Evolutionary conservation across 2,888 invertebrate species (phyloP).

Genomic region (Brachypalpus laphriformis): DNA sequence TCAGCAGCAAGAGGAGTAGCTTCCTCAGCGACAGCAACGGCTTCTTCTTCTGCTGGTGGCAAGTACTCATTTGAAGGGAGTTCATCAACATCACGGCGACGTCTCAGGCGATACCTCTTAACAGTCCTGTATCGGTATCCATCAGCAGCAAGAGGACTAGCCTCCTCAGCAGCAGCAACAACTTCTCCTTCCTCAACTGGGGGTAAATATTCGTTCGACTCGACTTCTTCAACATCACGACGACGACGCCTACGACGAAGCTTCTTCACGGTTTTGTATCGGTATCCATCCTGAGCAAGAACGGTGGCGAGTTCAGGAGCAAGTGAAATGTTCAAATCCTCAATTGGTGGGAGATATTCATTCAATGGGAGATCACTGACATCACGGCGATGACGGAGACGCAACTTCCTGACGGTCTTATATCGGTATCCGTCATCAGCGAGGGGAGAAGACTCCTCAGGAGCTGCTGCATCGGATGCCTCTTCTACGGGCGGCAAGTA

Average conservation of each 20-base stretch:
- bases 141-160: slow-evolving; percentile 70
- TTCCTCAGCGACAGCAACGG: slow-evolving; percentile 30
- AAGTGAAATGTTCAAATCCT: slow-evolving; percentile 29
- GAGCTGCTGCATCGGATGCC: slow-evolving; percentile 44
- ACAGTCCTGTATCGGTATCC: slow-evolving; percentile 76
- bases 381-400: slow-evolving; percentile 75
- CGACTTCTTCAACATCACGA: slow-evolving; percentile 59
- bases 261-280: slow-evolving; percentile 77
- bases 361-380: slow-evolving; percentile 35
- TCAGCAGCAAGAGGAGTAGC: slow-evolving; percentile 33
- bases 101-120: slow-evolving; percentile 69
- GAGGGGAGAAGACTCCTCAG: slow-evolving; percentile 63
- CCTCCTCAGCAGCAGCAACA: not conserved
- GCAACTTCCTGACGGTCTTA: slow-evolving; percentile 75
- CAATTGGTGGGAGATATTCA: slow-evolving; percentile 44
- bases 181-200: slow-evolving; percentile 77
- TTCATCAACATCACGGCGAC: slow-evolving; percentile 77
- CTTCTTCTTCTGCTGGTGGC: slow-evolving; percentile 73
- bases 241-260: slow-evolving; percentile 69
- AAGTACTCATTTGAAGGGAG: slow-evolving; percentile 76
- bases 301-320: slow-evolving; percentile 74
- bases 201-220: slow-evolving; percentile 24
- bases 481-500: slow-evolving; percentile 37
- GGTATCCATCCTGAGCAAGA: slow-evolving; percentile 71
- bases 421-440: slow-evolving; percentile 77